Base-by-base conservation (phyloP, 1,140 invertebrate genomes). In the Brachionus sp. region DNA sequence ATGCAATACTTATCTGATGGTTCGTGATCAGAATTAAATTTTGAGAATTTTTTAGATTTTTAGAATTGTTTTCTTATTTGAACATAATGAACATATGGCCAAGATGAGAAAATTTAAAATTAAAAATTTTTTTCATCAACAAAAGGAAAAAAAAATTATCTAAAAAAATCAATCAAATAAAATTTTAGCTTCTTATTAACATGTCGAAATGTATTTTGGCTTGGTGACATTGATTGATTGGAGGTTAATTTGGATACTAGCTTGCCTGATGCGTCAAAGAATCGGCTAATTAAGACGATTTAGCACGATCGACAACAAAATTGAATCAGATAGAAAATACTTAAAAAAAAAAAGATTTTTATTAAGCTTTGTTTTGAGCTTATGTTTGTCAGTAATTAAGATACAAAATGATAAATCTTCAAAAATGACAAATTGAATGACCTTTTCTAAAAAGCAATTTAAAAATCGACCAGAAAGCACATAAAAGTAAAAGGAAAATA, bases 351-450 rank as follows among this genome's bases (percentile, higher is more conserved):
- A 19, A 57, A n/a, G 19, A 57, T 57, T 57, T 42, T 3, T 1
- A 25, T 64, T 66, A 0, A 25, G 13, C 29, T 66, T 66, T 66
- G n/a, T 66, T 66, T 66, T 66, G n/a, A 66, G 66, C 66, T 9
- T 19, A 70, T 70, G 66, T 70, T 70, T 70, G 16, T 33, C 66
- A 39, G 33, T 35, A 39, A 70, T 70, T 39, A 23, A 35, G 37
- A 70, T 39, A 16, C 9, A 70, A 66, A 66, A 70, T 19, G 66
- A 37, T 16, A 70, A 37, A 70, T 39, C 33, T 19, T 37, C 16
- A 44, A 66, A 13, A 66, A 66, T 37, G 64, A 66, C n/a, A 70
- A 70, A 39, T 70, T 12, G 35, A 70, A n/a, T 70, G 66, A 70
- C 66, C 66, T 39, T 39, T 70, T 70, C 39, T 70, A 57, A 57